phyloP scores from a whole-genome alignment of 2,113 vertebrate genomes.

The Smithornis capensis region DNA sequence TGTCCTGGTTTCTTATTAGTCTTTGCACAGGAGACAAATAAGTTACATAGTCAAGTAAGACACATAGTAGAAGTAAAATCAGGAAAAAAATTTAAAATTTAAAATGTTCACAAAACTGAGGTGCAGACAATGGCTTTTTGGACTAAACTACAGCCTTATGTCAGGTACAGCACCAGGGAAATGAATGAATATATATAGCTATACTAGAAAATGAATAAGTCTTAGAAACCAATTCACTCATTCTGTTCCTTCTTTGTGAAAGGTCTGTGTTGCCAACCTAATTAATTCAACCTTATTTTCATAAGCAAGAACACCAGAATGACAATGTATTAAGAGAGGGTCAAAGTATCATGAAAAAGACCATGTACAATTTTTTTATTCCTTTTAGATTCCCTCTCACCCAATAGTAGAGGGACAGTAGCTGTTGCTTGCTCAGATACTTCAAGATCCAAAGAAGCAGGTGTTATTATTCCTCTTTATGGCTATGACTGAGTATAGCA shows the following conservation, averaged over 20 bases:
- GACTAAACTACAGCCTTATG: not conserved
- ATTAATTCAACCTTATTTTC: too few relatives aligned
- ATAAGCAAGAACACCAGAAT: not conserved
- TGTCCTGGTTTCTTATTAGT: not conserved
- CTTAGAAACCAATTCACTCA: not conserved
- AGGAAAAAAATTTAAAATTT: not conserved
- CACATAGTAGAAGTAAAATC: not conserved
- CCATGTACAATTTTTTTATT: not conserved
- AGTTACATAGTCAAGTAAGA: not conserved
- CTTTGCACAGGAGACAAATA: not conserved
- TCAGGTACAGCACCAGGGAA: not conserved
- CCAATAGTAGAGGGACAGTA: not conserved
- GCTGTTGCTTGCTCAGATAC: not conserved
- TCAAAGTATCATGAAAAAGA: not conserved
- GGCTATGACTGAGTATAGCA: not conserved
- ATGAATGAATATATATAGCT: too few relatives aligned
- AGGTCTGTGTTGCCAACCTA: not conserved
- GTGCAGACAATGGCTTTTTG: not conserved
- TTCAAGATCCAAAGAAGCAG: not conserved
- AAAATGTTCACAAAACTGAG: not conserved
- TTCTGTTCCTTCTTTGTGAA: not conserved
- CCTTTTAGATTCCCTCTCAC: not conserved
- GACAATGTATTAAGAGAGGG: not conserved
- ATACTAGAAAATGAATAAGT: not conserved
- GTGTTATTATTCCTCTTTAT: not conserved